These are phyloP conservation scores for Luscinia megarhynchos DNA, from an alignment of 2,797 vertebrate species.

Conservation along the genomic window DNA sequence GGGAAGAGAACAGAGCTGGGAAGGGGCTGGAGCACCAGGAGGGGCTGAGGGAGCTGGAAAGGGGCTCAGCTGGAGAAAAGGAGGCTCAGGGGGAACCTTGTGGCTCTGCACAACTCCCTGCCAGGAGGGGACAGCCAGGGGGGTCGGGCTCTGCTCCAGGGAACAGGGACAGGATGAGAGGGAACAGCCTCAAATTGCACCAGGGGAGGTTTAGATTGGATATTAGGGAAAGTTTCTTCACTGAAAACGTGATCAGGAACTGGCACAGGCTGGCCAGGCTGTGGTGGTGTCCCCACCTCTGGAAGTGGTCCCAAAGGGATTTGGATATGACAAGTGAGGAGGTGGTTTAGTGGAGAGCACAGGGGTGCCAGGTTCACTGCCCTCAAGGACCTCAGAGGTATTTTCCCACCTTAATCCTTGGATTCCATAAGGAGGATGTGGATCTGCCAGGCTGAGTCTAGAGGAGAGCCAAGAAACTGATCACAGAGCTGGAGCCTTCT, in stretches of 20 bases:
- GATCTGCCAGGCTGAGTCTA: accelerated
- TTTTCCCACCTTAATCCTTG: not conserved
- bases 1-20: not conserved
- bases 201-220: accelerated
- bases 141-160: not conserved
- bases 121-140: not conserved
- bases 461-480: accelerated
- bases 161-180: not conserved
- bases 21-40: not conserved
- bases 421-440: not conserved
- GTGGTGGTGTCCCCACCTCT: not conserved
- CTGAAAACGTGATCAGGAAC: not conserved
- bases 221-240: too few relatives aligned
- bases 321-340: not conserved
- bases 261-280: not conserved
- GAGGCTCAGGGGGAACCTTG: not conserved
- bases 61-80: too few relatives aligned
- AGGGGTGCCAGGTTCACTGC: not conserved
- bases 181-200: accelerated
- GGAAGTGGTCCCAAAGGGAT: not conserved
- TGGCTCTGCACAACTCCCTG: not conserved
- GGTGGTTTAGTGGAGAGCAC: not conserved
- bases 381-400: not conserved
- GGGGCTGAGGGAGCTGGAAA: too few relatives aligned
- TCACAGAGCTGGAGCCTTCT: not conserved